Base-by-base conservation (phyloP, 2,888 invertebrate genomes). In the Hyles lineata region DNA sequence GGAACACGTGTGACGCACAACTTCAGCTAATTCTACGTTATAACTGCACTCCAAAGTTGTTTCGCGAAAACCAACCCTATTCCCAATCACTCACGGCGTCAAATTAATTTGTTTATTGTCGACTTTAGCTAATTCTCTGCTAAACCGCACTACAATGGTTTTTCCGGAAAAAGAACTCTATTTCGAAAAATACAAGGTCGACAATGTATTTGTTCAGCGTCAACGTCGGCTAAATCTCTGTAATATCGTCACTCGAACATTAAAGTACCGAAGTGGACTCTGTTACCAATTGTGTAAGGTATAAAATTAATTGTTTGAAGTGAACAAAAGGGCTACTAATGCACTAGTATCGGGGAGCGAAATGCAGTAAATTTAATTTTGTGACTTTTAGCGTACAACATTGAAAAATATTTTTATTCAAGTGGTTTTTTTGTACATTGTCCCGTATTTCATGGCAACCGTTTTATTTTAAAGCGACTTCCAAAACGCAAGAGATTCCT, bases 1-100 rank as follows among this genome's bases (percentile, higher is more conserved):
- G 74, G 80, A 82, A 85, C 89, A 90, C 90, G 90, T 89, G 90
- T 89, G 87, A 84, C 86, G 87, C 85, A 76, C 83, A 88, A 88
- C 87, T 88, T 86, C 75, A 77, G 77, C 83, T 88, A 87, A 89
- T 87, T 86, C 84, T 78, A 76, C 81, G 82, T 85, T 77, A 67
- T 72, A 29, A 58, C 70, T 52, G 62, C 59, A 73, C 23, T 61
- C 55, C 50, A 62, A 70, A 23, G 32, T 17, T 21, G 61, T 72
- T 76, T 72, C 71, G 73, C 75, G 73, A 82, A 81, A 82, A 74
- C 77, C 76, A 74, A 79, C 85, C 78, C 78, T 88, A 83, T 79
- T 75, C 9, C 62, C 35, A 50, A 15, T 6, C 0, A 4, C 8
- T 35, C 55, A 63, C 1, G 35, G 35, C 19, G 9, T 58, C 4